Evolutionary conservation across 2,888 invertebrate species (phyloP).

Genomic region (Liopterus haemorrhoidalis): DNA sequence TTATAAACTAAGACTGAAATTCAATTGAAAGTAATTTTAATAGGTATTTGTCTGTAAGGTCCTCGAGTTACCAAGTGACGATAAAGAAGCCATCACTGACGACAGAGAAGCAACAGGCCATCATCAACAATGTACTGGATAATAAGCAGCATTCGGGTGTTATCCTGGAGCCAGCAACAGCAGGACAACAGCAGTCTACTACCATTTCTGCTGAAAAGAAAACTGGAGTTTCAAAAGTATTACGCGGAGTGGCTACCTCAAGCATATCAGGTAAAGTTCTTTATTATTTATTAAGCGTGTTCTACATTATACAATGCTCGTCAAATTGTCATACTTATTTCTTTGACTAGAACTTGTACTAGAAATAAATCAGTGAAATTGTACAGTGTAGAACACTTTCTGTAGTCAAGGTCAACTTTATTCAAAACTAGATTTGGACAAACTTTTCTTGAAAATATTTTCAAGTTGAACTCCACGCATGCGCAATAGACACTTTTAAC

Average conservation of each 20-base stretch:
- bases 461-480: no score
- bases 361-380: no score
- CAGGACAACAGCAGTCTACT: conserved; percentile 37
- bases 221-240: conserved; percentile 48
- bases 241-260: conserved; percentile 52
- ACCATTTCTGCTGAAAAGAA: conserved; percentile 37
- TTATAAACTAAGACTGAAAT: no score
- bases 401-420: no score
- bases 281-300: no score
- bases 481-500: no score
- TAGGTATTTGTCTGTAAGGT: conserved; percentile 45
- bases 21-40: conserved; percentile 20
- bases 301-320: no score
- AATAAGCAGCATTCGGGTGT: conserved; percentile 41
- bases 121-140: conserved; percentile 37
- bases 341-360: no score
- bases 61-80: conserved; percentile 57
- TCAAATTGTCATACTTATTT: no score
- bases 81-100: conserved; percentile 48
- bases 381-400: no score
- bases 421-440: no score
- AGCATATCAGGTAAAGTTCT: conserved; percentile 59
- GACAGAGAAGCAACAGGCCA: conserved; percentile 42
- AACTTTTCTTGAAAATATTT: no score
- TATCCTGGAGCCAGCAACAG: conserved; percentile 43